Evolutionary conservation across 2,113 vertebrate species (phyloP).

Genomic region (Elaphurus davidianus): DNA sequence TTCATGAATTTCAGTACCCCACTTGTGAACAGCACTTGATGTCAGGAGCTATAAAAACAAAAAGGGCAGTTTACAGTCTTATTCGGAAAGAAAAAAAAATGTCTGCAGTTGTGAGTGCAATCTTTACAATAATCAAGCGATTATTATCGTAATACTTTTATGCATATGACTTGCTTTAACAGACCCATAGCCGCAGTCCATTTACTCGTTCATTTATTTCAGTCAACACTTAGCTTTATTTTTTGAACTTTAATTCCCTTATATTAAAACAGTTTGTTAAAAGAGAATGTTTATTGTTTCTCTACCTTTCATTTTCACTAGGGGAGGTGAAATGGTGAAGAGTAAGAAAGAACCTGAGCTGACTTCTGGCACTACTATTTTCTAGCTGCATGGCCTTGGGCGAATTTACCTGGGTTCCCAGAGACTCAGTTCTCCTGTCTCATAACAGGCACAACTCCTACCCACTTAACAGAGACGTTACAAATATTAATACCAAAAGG

Average conservation of each 20-base stretch:
- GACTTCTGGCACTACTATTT: background rate
- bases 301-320: background rate
- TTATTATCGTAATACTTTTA: background rate
- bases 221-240: background rate
- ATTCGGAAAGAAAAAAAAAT: constrained; percentile 10
- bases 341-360: background rate
- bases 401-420: background rate
- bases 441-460: background rate
- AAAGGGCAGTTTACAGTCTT: background rate
- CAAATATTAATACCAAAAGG: constrained; percentile 1
- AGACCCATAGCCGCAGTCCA: background rate
- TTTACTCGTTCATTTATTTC: background rate
- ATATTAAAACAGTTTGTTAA: background rate
- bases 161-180: constrained; percentile 9
- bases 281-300: background rate
- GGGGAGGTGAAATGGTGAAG: background rate
- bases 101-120: background rate
- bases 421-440: background rate
- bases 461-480: background rate
- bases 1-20: constrained; percentile 99
- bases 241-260: background rate
- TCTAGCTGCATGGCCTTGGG: background rate
- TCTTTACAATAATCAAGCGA: background rate
- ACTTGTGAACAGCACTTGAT: constrained; percentile 98
- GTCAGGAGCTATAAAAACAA: constrained; percentile 89